Conservation (phyloP, 2,888 invertebrate species). For the Melanophora roralis region DNA sequence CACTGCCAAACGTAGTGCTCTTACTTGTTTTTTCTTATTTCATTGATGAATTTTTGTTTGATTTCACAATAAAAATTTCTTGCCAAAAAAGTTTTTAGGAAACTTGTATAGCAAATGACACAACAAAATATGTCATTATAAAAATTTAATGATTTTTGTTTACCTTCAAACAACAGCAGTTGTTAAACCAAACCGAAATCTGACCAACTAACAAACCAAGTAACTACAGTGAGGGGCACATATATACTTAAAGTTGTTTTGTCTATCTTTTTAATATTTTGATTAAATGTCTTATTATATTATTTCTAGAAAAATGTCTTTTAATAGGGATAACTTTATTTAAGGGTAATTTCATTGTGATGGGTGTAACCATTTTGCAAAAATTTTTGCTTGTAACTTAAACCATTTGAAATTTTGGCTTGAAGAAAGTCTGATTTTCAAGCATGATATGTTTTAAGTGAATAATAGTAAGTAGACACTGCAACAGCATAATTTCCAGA, state of each 20-base stretch:
- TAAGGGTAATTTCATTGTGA: no score
- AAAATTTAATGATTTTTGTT: slow-evolving; percentile 36
- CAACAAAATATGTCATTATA: neutral
- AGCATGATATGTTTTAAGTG: no score
- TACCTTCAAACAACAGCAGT: slow-evolving; percentile 2
- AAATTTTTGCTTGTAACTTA: no score
- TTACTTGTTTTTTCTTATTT: neutral
- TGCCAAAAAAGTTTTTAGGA: slow-evolving; percentile 4
- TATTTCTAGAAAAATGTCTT: no score
- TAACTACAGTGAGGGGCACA: neutral
- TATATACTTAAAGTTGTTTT: neutral
- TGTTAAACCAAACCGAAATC: neutral
- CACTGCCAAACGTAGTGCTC: neutral
- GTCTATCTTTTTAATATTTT: no score
- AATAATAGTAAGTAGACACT: no score
- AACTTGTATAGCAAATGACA: neutral
- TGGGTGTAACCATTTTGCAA: no score
- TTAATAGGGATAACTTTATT: no score
- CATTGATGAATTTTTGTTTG: slow-evolving; percentile 22
- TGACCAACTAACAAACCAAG: neutral
- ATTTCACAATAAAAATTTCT: slow-evolving; percentile 25
- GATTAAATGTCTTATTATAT: no score
- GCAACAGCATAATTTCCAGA: no score
- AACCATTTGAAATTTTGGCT: no score
- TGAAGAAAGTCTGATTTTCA: no score